These are phyloP conservation scores for Ellobium chinense DNA, from an alignment of 2,888 invertebrate genomes.

Conservation along the genomic window DNA sequence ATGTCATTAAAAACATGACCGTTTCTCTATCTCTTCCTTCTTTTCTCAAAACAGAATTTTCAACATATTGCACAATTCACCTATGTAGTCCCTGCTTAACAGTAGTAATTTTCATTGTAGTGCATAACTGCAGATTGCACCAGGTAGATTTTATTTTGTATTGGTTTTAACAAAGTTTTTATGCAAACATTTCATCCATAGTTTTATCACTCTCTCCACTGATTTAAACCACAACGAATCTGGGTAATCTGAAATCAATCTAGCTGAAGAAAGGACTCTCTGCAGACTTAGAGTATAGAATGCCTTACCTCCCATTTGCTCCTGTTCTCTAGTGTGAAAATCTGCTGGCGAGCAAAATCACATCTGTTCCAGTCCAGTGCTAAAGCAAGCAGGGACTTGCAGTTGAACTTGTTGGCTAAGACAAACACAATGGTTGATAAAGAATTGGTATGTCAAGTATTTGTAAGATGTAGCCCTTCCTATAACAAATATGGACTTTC, in stretches of 20 bases:
- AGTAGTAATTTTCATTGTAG: no score
- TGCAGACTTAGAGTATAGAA: no score
- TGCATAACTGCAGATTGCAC: no score
- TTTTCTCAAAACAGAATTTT: no score
- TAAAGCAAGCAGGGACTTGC: constrained; percentile 75
- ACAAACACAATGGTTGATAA: no score
- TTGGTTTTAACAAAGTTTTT: neutral
- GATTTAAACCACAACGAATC: neutral
- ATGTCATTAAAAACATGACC: no score
- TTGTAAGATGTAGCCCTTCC: no score
- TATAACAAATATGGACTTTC: no score
- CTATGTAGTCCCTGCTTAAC: no score
- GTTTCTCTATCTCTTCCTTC: no score
- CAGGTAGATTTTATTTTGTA: neutral
- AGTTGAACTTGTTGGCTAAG: constrained; percentile 73
- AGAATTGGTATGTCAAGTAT: no score
- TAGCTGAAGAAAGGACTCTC: neutral
- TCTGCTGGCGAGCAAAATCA: constrained; percentile 77
- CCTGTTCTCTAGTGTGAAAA: constrained; percentile 70
- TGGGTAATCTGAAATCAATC: neutral
- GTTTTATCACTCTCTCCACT: neutral
- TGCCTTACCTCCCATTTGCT: constrained; percentile 60
- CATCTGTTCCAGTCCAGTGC: constrained; percentile 78
- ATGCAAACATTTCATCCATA: neutral
- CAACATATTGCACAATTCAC: no score